Base-by-base conservation (phyloP, 2,888 invertebrate genomes). In the Stegana nigrithorax region DNA sequence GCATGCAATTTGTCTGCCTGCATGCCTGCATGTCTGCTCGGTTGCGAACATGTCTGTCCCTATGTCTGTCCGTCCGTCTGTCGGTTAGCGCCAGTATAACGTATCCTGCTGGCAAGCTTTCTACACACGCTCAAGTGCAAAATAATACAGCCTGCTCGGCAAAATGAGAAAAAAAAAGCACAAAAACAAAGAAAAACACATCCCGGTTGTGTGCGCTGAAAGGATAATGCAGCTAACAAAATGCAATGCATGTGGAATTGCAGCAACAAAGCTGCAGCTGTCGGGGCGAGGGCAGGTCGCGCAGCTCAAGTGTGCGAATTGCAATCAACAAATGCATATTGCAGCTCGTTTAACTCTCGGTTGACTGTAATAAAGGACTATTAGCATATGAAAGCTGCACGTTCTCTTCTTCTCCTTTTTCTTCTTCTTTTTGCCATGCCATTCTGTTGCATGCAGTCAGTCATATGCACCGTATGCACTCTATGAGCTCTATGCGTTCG, bases 321-420 rank as follows among this genome's bases (percentile, higher is more conserved):
- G 70, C 75, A 75, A 70, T 68, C 17, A n/a, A 55, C 50, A 39
- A 53, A 39, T 45, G 62, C 63, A 55, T 68, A 71, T 72, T 80
- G 73, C 77, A 77, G 71, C 71, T 69, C 71, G 77, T 62, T 80
- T 79, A 68, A 79, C 79, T 76, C 67, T 70, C 73, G 73, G 81
- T 81, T 80, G 75, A 79, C 75, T 81, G 81, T 73, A 75, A 80
- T 79, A 80, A 79, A 81, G 75, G 78, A 78, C 76, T 77, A 67
- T 81, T 79, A 69, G 63, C 58, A 61, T 36, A 55, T 67, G 56
- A 70, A 66, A 65, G 69, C 63, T n/a, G n/a, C n/a, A n/a, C n/a
- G n/a, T n/a, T n/a, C n/a, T n/a, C n/a, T n/a, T n/a, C n/a, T n/a
- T n/a, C n/a, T n/a, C n/a, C n/a, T n/a, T n/a, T n/a, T n/a, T n/a